A percentile compares a stretch with the other conserved stretches of the same genome.
Evolutionary conservation across 2,888 invertebrate species (phyloP).

Genomic region (Philhelius pedissequus): DNA sequence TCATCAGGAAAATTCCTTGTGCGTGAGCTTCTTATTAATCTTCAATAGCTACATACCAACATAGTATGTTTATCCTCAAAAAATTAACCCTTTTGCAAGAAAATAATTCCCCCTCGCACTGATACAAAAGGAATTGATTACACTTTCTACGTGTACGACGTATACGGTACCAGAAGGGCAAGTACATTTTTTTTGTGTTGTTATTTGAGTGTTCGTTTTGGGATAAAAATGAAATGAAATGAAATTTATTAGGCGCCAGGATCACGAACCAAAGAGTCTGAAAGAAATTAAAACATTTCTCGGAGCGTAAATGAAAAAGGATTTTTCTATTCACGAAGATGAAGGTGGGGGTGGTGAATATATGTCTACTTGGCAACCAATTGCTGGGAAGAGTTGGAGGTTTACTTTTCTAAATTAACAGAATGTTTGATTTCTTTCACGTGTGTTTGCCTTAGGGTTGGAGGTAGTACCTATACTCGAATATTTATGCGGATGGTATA

Average conservation of each 20-base stretch:
- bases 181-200: background rate
- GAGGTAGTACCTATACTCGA: background rate
- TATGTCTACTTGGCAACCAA: conserved; percentile 47
- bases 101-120: conserved; percentile 42
- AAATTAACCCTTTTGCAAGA: conserved; percentile 55
- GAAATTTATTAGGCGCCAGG: conserved; percentile 69
- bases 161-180: conserved; percentile 20
- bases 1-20: conserved; percentile 42
- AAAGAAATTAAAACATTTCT: conserved; percentile 69
- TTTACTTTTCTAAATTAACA: conserved; percentile 69
- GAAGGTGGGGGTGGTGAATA: background rate
- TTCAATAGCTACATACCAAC: no score
- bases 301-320: conserved; percentile 63
- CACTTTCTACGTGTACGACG: conserved; percentile 47
- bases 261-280: conserved; percentile 68
- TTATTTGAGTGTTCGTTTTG: conserved; percentile 58
- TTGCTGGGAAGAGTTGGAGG: conserved; percentile 33
- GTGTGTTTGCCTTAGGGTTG: conserved; percentile 39
- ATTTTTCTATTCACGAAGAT: conserved; percentile 5
- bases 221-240: conserved; percentile 69
- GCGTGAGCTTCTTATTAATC: conserved; percentile 64
- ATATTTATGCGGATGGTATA: background rate
- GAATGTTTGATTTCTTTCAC: conserved; percentile 68
- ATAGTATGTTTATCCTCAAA: conserved; percentile 48
- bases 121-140: conserved; percentile 61